These are phyloP conservation scores for Lepilemur septentrionalis DNA, from an alignment of 2,797 vertebrate species.

Conservation along the genomic window DNA sequence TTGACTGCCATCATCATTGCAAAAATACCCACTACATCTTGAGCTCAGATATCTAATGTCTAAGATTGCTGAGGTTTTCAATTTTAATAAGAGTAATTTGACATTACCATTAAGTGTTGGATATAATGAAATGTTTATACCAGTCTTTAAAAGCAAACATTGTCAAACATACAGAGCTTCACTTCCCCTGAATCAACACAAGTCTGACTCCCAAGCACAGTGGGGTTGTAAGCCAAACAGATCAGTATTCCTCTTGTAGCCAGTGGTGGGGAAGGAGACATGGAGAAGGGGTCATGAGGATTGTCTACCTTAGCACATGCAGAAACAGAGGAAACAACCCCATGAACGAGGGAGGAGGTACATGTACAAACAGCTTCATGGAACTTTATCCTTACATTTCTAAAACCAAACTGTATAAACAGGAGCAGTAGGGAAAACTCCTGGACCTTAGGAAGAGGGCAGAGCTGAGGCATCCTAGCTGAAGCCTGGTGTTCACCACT, in stretches of 20 bases:
- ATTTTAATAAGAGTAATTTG: constrained; percentile 16
- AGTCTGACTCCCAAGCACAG: background rate
- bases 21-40: background rate
- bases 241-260: background rate
- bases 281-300: background rate
- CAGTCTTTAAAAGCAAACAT: background rate
- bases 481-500: background rate
- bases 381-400: background rate
- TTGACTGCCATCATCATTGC: background rate
- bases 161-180: background rate
- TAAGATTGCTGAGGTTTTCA: background rate
- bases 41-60: background rate
- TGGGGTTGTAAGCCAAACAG: background rate
- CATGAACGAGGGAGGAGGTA: background rate
- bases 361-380: background rate
- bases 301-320: background rate
- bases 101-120: background rate
- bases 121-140: background rate
- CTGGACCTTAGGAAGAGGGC: background rate
- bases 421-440: background rate
- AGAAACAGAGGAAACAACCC: background rate
- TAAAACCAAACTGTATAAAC: background rate
- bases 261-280: no score
- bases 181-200: background rate
- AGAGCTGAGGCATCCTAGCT: background rate